phyloP scores from a whole-genome alignment of 2,888 invertebrate species.

The Oasisia sp. region DNA sequence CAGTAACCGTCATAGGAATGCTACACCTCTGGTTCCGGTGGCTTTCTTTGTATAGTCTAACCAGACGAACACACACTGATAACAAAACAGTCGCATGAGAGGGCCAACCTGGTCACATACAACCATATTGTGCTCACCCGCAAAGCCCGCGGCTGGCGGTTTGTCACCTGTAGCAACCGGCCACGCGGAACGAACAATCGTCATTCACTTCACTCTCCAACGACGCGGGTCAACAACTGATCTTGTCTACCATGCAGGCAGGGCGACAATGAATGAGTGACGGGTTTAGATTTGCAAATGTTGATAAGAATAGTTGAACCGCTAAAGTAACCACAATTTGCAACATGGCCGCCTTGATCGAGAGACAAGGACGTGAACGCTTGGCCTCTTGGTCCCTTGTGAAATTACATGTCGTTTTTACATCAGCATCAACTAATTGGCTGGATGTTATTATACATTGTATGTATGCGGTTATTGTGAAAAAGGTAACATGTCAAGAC shows the following conservation, averaged over 20 bases:
- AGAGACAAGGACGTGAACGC: not conserved
- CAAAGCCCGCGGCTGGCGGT: not conserved
- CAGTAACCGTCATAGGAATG: no score
- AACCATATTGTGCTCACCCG: not conserved
- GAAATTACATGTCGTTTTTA: no score
- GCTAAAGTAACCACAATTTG: not conserved
- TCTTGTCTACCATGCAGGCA: not conserved
- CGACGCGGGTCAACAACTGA: not conserved
- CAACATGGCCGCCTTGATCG: not conserved
- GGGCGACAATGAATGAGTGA: not conserved
- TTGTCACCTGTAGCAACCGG: not conserved
- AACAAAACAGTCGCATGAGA: not conserved
- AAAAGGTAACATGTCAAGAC: no score
- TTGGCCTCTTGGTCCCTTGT: no score
- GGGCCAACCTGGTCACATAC: not conserved
- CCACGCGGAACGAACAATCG: not conserved
- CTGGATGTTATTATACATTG: no score
- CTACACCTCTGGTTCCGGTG: not conserved
- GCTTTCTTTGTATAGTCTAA: not conserved
- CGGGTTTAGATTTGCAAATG: not conserved
- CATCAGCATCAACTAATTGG: no score
- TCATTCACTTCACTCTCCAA: not conserved
- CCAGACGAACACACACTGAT: not conserved
- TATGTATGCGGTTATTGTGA: no score
- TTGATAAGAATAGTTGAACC: not conserved